Percentiles rank a stretch among this genome's conserved stretches.
Conservation (phyloP, 2,888 invertebrate genomes). For the Cylindroiulus punctatus region DNA sequence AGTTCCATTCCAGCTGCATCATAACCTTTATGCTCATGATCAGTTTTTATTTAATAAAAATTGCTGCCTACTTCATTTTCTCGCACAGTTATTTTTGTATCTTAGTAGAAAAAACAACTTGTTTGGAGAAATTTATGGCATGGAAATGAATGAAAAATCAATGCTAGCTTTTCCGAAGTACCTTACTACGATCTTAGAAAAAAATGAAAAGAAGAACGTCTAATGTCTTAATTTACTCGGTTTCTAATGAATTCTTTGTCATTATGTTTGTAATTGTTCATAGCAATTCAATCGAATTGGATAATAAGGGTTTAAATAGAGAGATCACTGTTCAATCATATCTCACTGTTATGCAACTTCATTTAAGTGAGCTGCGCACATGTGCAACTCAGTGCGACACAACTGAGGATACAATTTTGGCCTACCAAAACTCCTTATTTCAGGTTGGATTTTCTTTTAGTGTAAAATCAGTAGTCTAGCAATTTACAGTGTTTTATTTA, state of each 20-base stretch:
- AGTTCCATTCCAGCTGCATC: constrained; percentile 45
- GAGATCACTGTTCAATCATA: constrained; percentile 12
- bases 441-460: background rate
- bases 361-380: background rate
- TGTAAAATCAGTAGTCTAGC: constrained; percentile 31
- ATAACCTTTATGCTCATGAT: constrained; percentile 40
- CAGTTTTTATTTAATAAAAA: constrained; percentile 39
- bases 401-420: constrained; percentile 21
- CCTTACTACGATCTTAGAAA: constrained; percentile 47
- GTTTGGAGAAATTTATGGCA: constrained; percentile 34
- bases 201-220: constrained; percentile 36
- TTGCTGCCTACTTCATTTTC: constrained; percentile 37
- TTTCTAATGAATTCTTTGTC: constrained; percentile 38
- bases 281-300: constrained; percentile 34
- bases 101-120: constrained; percentile 47
- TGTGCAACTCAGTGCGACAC: background rate
- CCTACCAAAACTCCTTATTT: background rate
- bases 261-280: constrained; percentile 37
- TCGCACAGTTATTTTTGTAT: constrained; percentile 42
- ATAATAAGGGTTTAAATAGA: constrained; percentile 37
- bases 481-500: constrained; percentile 45
- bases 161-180: constrained; percentile 42
- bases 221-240: constrained; percentile 35
- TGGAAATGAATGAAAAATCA: constrained; percentile 30
- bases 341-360: constrained; percentile 18